Evolutionary conservation across 2,888 invertebrate species (phyloP).

Genomic region (Vannuccia rotundouncinata): DNA sequence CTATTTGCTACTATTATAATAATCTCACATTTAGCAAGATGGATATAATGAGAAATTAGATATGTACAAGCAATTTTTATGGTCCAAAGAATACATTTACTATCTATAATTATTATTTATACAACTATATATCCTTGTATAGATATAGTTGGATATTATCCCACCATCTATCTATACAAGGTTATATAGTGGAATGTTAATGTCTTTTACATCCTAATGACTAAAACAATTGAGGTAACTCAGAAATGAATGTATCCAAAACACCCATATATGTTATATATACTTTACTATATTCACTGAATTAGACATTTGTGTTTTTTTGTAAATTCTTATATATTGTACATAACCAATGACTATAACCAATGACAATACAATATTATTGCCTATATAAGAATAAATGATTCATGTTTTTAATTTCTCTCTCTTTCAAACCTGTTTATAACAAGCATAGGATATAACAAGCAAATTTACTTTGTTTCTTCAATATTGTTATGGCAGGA

Average conservation of each 20-base stretch:
- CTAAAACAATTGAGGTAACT: too few species aligned
- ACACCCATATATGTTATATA: too few species aligned
- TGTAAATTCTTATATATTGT: too few species aligned
- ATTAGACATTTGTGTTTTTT: not conserved
- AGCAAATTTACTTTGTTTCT: not conserved
- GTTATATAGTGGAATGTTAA: too few species aligned
- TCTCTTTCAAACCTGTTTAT: not conserved
- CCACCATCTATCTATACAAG: too few species aligned
- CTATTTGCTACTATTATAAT: not conserved
- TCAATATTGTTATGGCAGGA: not conserved
- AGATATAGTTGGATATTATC: too few species aligned
- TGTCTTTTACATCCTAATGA: too few species aligned
- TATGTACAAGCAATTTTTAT: not conserved
- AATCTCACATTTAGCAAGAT: not conserved
- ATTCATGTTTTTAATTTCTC: not conserved
- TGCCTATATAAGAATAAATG: not conserved
- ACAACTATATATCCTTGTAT: too few species aligned
- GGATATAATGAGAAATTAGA: not conserved
- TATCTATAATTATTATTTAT: not conserved
- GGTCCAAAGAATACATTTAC: not conserved
- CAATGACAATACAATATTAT: not conserved
- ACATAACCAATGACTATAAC: not conserved
- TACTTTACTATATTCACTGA: not conserved
- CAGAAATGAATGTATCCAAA: too few species aligned
- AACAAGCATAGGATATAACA: not conserved